phyloP scores from a whole-genome alignment of 2,797 vertebrate genomes.

The Notamacropus eugenii region DNA sequence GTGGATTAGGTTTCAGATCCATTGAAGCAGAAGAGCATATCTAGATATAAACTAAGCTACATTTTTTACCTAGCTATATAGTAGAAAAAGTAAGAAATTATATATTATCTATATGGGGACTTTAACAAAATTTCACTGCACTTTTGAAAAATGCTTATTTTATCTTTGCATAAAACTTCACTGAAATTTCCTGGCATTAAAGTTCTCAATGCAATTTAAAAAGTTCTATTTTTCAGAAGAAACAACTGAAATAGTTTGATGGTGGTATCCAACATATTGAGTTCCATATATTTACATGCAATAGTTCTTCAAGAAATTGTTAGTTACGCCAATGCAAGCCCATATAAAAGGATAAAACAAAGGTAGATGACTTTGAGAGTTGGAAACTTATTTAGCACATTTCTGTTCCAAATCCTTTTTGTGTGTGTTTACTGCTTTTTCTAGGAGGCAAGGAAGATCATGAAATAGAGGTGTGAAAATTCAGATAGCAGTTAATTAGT shows the following conservation, averaged over 20 bases:
- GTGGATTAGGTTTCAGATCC: neutral
- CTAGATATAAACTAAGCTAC: constrained; percentile 6
- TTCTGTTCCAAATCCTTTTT: constrained; percentile 66
- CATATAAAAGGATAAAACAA: constrained; percentile 41
- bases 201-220: constrained; percentile 14
- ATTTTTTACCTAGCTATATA: constrained; percentile 8
- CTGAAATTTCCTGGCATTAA: neutral
- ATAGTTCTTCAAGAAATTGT: neutral
- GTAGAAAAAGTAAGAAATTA: neutral
- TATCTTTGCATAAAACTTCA: neutral
- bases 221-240: neutral
- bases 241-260: neutral
- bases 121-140: constrained; percentile 19
- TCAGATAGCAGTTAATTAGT: constrained; percentile 87
- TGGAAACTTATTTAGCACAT: neutral
- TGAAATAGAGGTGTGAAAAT: constrained; percentile 85
- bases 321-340: constrained; percentile 21
- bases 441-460: constrained; percentile 77
- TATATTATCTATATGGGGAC: neutral
- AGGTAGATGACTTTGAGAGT: constrained; percentile 47
- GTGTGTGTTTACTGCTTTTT: constrained; percentile 75
- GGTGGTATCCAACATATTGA: constrained; percentile 9
- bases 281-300: neutral
- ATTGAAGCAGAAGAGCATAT: neutral
- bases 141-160: constrained; percentile 36